Conservation (phyloP, 2,113 vertebrate species). For the Chloropsis hardwickii region DNA sequence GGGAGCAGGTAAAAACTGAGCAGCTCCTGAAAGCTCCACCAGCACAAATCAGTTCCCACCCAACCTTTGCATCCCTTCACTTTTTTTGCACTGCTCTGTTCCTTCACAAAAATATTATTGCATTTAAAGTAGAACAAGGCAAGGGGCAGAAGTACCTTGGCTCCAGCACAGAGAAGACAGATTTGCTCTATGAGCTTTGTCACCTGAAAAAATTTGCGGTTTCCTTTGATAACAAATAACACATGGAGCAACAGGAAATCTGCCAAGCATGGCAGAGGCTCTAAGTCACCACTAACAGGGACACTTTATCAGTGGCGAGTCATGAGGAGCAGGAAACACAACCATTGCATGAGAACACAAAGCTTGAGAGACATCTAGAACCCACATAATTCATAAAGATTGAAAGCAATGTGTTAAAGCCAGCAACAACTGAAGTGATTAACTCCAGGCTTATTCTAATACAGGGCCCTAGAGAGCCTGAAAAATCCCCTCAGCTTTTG, state of each 20-base stretch:
- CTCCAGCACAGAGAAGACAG: not conserved
- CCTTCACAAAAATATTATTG: not conserved
- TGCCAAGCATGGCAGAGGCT: not conserved
- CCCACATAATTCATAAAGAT: not conserved
- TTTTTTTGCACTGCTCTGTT: not conserved
- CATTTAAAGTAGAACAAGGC: not conserved
- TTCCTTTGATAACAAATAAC: not conserved
- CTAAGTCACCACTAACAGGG: not conserved
- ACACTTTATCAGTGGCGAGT: not conserved
- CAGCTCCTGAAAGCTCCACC: not conserved
- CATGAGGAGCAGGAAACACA: not conserved
- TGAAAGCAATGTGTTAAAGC: not conserved
- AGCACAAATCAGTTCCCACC: not conserved
- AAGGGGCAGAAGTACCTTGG: not conserved
- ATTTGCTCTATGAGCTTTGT: not conserved
- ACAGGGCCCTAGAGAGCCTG: not conserved
- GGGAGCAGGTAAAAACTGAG: not conserved
- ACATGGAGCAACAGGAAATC: not conserved
- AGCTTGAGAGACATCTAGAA: not conserved
- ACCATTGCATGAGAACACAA: not conserved
- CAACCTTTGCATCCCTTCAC: not conserved
- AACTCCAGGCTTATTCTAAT: not conserved
- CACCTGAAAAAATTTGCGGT: not conserved
- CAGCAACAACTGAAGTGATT: not conserved
- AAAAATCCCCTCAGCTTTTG: accelerated